Base-by-base conservation (phyloP, 2,113 vertebrate genomes). In the Etia nguti region DNA sequence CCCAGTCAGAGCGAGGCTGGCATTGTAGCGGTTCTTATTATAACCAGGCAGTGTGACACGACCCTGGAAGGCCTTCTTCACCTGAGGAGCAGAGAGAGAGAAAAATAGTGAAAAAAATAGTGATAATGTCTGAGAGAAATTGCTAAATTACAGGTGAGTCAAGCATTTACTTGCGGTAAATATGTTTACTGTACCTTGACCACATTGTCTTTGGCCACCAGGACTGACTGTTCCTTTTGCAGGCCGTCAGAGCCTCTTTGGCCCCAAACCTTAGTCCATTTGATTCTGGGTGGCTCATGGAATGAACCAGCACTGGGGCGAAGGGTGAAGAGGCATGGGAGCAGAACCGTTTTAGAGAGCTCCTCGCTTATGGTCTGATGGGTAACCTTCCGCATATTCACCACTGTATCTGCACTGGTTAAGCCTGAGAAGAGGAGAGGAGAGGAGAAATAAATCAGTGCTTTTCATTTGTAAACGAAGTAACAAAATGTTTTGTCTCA, bases 241-340 rank as follows among this genome's bases (percentile, higher is more conserved):
- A 96, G 96, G 7, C 98, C 98, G 0, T 96, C 96, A 0, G 94
- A 94, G 26, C 96, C 96, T 0, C 89, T 86, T 4, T 97, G 97
- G 1, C 97, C 97, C 96, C 97, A 98, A 56, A 99, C 97, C 81
- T 98, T 98, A 92, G 97, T 98, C 98, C 98, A 99, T 92, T 99
- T 99, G 95, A 99, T 95, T 11, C 98, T 97, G 2, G 98, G 98
- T 0, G 96, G 95, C 59, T 98, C 98, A 1, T 89, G 94, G 1
- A 94, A 85, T 20, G 95, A 87, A 43, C 86, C 36, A 6, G 88
- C 56, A 0, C 95, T 88, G 4, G 96, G 94, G 2, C 91, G 95
- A 56, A 98, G 94, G 1, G 96, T 94, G 93, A 98, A 99, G 89
- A 98, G 91, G 90, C 98, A 99, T 54, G 98, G 98, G 11, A 99